Evolutionary conservation across 2,888 invertebrate species (phyloP).

Genomic region (Parasteatoda lunata): DNA sequence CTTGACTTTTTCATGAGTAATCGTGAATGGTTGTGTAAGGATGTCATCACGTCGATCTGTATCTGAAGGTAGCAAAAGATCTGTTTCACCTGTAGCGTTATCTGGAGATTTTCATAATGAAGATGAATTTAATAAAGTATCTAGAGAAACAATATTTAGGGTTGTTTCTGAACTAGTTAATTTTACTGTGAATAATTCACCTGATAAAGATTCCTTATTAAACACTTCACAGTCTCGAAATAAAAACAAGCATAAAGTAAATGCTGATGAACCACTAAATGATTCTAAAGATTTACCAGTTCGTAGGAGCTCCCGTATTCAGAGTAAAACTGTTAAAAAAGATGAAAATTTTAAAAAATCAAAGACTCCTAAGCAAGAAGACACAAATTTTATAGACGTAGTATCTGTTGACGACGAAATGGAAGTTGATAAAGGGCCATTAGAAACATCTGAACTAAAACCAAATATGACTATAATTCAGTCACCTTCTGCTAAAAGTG

Average conservation of each 20-base stretch:
- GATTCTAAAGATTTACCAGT: constrained; percentile 36
- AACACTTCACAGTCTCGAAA: neutral
- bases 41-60: no score
- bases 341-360: constrained; percentile 26
- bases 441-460: neutral
- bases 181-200: constrained; percentile 19
- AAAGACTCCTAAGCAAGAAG: neutral
- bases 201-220: neutral
- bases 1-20: no score
- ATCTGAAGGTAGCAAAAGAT: no score
- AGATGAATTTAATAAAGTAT: neutral
- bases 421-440: neutral
- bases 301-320: constrained; percentile 46
- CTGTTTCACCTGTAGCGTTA: neutral
- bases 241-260: constrained; percentile 7
- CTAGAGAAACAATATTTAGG: constrained; percentile 3
- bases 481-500: neutral
- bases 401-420: neutral
- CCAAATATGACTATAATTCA: neutral
- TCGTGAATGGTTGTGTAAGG: no score
- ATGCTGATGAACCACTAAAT: neutral
- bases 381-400: neutral
- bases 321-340: constrained; percentile 18
- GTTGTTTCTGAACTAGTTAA: constrained; percentile 48
- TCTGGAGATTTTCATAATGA: neutral